Evolutionary conservation across 2,888 invertebrate species (phyloP), one percentile per base, ranked within the genome.

Genomic region (Synanthedon formicaeformis): DNA sequence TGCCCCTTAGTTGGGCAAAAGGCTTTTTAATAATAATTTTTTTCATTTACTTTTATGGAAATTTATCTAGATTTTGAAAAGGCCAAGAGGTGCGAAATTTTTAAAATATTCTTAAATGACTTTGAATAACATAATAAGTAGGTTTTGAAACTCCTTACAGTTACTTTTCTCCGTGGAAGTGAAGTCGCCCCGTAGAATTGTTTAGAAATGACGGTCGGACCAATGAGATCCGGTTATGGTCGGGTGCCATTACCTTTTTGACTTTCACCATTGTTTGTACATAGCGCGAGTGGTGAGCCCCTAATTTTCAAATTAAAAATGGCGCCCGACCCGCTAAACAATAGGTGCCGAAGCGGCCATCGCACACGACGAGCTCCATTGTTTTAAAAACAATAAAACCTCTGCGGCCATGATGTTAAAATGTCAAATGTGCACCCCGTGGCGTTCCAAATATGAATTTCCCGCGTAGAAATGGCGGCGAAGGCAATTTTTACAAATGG

Each of bases 401-500:
- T 63, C 62, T 16, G 69, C 74, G 74, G 75, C 76, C 73, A 81
- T 81, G 78, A 73, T 80, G 75, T 71, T 64, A 68, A 75, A 78
- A 76, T 74, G 80, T 81, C 82, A 79, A 81, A 76, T 79, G 77
- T 72, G 72, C 78, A 68, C 85, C 86, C 86, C 71, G 82, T 77
- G 77, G 70, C 78, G 81, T 72, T 77, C 73, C 76, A 79, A 84
- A 85, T 85, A 84, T 84, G 81, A 83, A 83, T 82, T 84, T 81
- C 80, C 74, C 84, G 81, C 80, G 76, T 65, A 80, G 73, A 86
- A 86, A 84, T 85, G 86, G 85, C 83, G 86, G 76, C 78, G 78
- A 68, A 81, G 85, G 82, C 77, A 83, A 83, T 83, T 84, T 84
- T 85, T 86, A 82, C 82, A 86, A 85, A 85, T 85, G 86, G 85